phyloP scores from a whole-genome alignment of 2,888 invertebrate genomes.

The Conomelus anceps region DNA sequence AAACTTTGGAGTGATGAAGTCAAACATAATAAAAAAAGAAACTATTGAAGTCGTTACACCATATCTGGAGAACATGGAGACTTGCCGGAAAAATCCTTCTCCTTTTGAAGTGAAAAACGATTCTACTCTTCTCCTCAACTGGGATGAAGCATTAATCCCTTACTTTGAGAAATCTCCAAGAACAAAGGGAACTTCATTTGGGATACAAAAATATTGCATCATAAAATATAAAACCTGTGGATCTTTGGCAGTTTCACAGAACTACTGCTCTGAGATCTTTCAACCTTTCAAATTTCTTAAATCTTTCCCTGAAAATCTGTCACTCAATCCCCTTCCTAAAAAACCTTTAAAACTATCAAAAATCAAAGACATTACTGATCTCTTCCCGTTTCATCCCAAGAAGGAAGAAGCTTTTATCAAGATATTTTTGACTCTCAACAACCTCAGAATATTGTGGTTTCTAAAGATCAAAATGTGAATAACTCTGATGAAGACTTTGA shows the following conservation, averaged over 20 bases:
- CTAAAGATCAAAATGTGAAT: too few relatives aligned
- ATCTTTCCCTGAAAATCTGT: not conserved
- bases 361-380: not conserved
- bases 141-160: not conserved
- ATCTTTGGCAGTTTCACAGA: not conserved
- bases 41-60: not conserved
- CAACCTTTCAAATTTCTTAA: not conserved
- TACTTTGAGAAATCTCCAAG: not conserved
- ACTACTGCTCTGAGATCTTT: not conserved
- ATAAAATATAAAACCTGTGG: conserved; percentile 6
- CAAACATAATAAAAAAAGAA: not conserved
- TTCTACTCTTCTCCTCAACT: not conserved
- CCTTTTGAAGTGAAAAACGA: not conserved
- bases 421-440: too few relatives aligned
- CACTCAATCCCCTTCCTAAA: not conserved
- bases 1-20: conserved; percentile 3
- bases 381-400: too few relatives aligned
- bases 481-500: too few relatives aligned
- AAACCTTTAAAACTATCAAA: conserved; percentile 1
- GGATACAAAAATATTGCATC: conserved; percentile 10
- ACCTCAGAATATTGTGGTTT: too few relatives aligned
- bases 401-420: too few relatives aligned
- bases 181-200: not conserved
- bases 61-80: conserved; percentile 1
- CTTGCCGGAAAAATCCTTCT: not conserved